phyloP scores from a whole-genome alignment of 2,888 invertebrate genomes.

The Acanthacorydalis orientalis region DNA sequence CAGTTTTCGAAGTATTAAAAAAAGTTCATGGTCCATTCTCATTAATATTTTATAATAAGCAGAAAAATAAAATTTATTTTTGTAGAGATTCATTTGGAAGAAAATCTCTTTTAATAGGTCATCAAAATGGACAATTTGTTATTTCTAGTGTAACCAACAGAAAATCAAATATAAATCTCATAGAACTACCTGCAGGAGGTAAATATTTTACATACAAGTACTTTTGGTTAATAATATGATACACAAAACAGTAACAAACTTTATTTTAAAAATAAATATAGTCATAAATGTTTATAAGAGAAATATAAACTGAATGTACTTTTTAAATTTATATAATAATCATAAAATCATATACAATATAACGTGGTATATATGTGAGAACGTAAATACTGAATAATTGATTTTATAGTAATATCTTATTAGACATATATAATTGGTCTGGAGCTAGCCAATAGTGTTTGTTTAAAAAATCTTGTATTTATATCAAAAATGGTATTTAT shows the following conservation, averaged over 20 bases:
- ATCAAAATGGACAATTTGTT: conserved; percentile 23
- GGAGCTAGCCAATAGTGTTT: no score
- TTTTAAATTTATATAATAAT: no score
- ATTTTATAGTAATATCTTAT: no score
- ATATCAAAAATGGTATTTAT: no score
- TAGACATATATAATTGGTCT: no score
- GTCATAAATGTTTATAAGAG: no score
- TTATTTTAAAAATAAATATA: neutral
- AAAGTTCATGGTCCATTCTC: conserved; percentile 68
- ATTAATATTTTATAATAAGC: conserved; percentile 55
- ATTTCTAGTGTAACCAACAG: conserved; percentile 38
- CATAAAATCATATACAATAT: no score
- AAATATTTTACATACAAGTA: neutral
- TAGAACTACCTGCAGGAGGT: conserved; percentile 47
- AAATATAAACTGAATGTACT: no score
- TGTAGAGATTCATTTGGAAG: conserved; percentile 74
- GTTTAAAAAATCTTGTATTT: no score
- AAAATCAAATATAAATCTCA: conserved; percentile 29
- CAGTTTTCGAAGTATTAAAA: conserved; percentile 28
- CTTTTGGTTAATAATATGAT: neutral
- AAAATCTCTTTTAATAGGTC: conserved; percentile 58
- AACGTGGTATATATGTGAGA: no score
- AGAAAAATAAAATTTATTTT: conserved; percentile 48
- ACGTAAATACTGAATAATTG: no score
- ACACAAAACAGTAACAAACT: neutral